Base-by-base conservation (phyloP, 30 jellyfish, hydroid and myxozoan species). In the Clytia hemisphaerica region DNA sequence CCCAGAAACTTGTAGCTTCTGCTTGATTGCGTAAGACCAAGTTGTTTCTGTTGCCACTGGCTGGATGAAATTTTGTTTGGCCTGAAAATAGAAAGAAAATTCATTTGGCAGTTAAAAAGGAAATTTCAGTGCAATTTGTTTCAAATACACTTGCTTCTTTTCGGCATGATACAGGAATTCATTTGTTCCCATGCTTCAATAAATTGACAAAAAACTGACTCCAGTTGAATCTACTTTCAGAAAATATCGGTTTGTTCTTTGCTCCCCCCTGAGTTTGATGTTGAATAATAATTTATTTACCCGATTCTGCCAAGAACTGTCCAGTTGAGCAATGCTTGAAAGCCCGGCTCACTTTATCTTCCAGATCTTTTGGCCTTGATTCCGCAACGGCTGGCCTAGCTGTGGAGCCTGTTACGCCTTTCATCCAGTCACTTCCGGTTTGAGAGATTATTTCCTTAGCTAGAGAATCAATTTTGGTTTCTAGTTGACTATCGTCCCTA, bases 1-100 rank as follows among this genome's bases (percentile, higher is more conserved):
- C 85, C 95, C 95, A 83, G 67, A 61, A 83, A 37, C 95, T 83
- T 34, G 95, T 83, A 30, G 57, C 84, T 35, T 83, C 88, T 4
- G 95, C 83, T 9, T 62, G n/a, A 27, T 58, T 58, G 26, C 91
- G 76, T 10, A 83, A 76, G 19, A 83, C 91, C 58, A 83, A 76
- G 45, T 74, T 63, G 71, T 85, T 83, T 18, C 95, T 63, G 54
- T 65, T 48, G 10, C 95, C 95, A 59, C 95, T 83, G 0, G 79
- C 83, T 14, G 58, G 85, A 57, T 83, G 95, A 51, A 73, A 75
- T 48, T 83, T 83, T 40, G 75, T 91, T 75, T 83, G 88, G n/a
- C 95, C 95, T 83, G 76, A 12, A 58, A 66, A 4, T 27, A 28
- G 19, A 12, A 2, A 14, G 30, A 58, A 15, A 37, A n/a, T 37